These are phyloP conservation scores for Polypedilum vanderplanki DNA, from an alignment of 1,140 invertebrate genomes.

Conservation along the genomic window DNA sequence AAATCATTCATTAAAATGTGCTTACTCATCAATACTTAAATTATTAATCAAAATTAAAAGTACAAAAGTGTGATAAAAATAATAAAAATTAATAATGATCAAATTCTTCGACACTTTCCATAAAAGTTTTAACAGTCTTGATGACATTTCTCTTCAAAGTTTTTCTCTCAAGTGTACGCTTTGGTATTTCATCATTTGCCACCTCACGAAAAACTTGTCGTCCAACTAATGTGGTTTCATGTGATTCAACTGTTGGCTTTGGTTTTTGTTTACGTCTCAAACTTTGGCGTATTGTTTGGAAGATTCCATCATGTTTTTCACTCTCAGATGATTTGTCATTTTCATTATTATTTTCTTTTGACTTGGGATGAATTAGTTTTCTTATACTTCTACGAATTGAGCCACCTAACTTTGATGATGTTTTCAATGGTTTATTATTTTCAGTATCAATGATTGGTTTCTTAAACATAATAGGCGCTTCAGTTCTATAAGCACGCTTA, in stretches of 20 bases:
- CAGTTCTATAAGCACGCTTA: constrained; percentile 38
- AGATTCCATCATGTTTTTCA: neutral
- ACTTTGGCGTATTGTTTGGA: constrained; percentile 37
- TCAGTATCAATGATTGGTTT: constrained; percentile 33
- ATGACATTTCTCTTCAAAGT: constrained; percentile 31
- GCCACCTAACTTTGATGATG: constrained; percentile 32
- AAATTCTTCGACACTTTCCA: constrained; percentile 25
- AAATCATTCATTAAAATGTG: no score
- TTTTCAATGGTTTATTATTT: constrained; percentile 35
- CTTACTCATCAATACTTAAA: neutral
- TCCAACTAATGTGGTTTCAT: neutral
- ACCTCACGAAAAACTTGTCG: constrained; percentile 33
- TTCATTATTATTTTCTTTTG: constrained; percentile 24
- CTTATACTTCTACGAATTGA: constrained; percentile 42
- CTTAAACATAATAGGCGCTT: neutral
- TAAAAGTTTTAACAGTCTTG: constrained; percentile 16
- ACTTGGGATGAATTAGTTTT: constrained; percentile 37
- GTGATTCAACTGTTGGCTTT: constrained; percentile 31
- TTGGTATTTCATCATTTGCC: constrained; percentile 39
- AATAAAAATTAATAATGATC: neutral
- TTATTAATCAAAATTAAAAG: neutral
- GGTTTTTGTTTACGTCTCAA: constrained; percentile 36
- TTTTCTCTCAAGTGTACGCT: constrained; percentile 39
- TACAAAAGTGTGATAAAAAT: neutral
- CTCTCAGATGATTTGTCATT: constrained; percentile 29